Percentiles rank a stretch among this genome's conserved stretches.
Conservation (phyloP, 2,797 vertebrate species). For the Lutjanus argentimaculatus region DNA sequence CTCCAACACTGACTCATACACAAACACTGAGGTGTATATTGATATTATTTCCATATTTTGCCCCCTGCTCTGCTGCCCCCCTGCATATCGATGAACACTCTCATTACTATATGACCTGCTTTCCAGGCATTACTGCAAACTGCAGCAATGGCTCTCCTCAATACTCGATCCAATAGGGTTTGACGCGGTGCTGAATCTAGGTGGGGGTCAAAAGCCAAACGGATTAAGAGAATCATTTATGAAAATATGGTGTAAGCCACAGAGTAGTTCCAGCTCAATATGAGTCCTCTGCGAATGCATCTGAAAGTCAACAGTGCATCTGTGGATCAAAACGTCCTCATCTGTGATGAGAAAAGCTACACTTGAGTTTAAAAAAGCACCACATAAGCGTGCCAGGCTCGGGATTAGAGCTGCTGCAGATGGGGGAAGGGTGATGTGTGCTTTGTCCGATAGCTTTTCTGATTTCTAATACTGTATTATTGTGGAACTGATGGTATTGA, state of each 20-base stretch:
- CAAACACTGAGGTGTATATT: not conserved
- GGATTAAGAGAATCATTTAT: slow-evolving; percentile 67
- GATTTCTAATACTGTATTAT: slow-evolving; percentile 7
- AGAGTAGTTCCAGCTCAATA: slow-evolving; percentile 29
- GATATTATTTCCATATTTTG: slow-evolving; percentile 8
- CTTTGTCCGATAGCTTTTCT: not conserved
- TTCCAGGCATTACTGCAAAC: slow-evolving; percentile 21
- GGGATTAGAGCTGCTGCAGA: slow-evolving; percentile 56
- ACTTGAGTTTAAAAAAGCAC: slow-evolving; percentile 6
- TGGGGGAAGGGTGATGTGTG: slow-evolving; percentile 10
- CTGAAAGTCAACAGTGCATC: slow-evolving; percentile 31
- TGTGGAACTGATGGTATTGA: not conserved
- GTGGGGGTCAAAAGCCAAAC: slow-evolving; percentile 53
- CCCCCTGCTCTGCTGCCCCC: too few relatives aligned
- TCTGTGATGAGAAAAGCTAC: slow-evolving; percentile 19
- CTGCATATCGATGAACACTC: slow-evolving; percentile 6
- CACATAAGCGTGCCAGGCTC: slow-evolving; percentile 23
- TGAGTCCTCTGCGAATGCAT: slow-evolving; percentile 2
- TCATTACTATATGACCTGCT: slow-evolving; percentile 15
- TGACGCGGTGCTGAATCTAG: slow-evolving; percentile 35
- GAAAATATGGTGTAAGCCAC: slow-evolving; percentile 64
- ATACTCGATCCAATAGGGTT: not conserved
- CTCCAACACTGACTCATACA: not conserved
- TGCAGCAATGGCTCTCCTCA: slow-evolving; percentile 15
- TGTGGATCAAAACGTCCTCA: slow-evolving; percentile 39